Evolutionary conservation across 2,113 vertebrate genomes (phyloP), one percentile per base, ranked within the genome.

Genomic region (Leptosomus discolor): DNA sequence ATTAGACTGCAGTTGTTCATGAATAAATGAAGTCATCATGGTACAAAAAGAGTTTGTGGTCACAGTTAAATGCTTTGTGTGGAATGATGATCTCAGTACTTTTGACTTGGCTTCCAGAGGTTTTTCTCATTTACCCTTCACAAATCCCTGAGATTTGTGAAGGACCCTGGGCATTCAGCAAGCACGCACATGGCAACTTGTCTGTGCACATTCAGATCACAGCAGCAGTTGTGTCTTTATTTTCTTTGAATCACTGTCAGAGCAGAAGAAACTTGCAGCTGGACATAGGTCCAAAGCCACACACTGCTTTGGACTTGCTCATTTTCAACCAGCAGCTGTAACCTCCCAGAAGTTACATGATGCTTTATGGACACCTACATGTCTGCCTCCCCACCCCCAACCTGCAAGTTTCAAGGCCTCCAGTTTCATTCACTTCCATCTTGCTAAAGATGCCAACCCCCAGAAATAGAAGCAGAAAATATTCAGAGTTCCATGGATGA

Each of bases 341-440:
- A 53, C 11, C 12, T 16, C 8, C 45, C 68, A 65, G 32, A 54
- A 27, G 6, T 46, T 58, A 26, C 4, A 5, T 6, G 2, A 32
- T 45, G 22, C 8, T 85, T 64, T 65, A 53, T 73, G 23, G 29
- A 48, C 27, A 51, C 15, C 18, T 37, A 37, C 3, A 5, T 7
- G 4, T 27, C 46, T 63, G 2, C 6, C 5, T n/a, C 5, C 2
- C 3, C 7, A 6, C 6, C 2, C 10, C 14, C 17, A 50, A 0
- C 12, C 12, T 34, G 10, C 51, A 65, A 69, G 57, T 45, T 10
- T 58, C n/a, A 30, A 90, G 19, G 17, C 7, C 9, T 61, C 8
- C 27, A 13, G 9, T 88, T 88, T 54, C 5, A 46, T 67, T 92
- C 85, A 15, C 19, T 88, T 83, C 5, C 9, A 39, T 26, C 2